These are phyloP conservation scores for Platyrinchus mystaceus DNA, from an alignment of 2,797 vertebrate species.

Conservation along the genomic window DNA sequence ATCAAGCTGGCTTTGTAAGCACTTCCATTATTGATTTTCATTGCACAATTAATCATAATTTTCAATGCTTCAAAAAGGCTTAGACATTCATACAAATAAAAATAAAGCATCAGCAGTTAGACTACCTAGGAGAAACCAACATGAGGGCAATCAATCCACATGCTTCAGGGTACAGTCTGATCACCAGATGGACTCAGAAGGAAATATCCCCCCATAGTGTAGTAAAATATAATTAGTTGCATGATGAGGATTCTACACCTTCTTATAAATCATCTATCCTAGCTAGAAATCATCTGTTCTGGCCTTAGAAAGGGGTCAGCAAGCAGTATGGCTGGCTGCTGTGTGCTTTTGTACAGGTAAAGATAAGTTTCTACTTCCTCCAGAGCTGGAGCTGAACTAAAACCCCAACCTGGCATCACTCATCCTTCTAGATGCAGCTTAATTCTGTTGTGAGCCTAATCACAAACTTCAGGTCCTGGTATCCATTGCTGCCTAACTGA, in stretches of 20 bases:
- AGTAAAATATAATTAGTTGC: conserved; percentile 64
- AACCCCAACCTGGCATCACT: neutral
- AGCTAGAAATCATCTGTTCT: conserved; percentile 33
- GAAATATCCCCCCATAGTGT: conserved; percentile 65
- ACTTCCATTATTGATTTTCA: conserved; percentile 54
- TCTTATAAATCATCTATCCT: conserved; percentile 43
- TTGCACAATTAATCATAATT: conserved; percentile 62
- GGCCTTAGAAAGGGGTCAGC: conserved; percentile 43
- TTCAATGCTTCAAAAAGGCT: conserved; percentile 43
- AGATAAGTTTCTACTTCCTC: neutral
- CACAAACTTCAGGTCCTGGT: neutral
- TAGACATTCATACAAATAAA: conserved; percentile 21
- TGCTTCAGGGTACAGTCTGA: conserved; percentile 63
- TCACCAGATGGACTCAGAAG: conserved; percentile 72
- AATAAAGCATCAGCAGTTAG: conserved; percentile 61
- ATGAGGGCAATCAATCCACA: conserved; percentile 57
- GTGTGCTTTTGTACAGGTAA: neutral
- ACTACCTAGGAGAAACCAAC: conserved; percentile 55
- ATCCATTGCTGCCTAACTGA: neutral
- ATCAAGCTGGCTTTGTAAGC: conserved; percentile 54
- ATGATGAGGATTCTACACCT: conserved; percentile 59
- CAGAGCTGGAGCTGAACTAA: neutral
- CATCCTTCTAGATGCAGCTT: neutral
- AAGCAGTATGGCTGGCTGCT: neutral
- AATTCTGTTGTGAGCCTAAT: neutral